Percentiles rank a stretch among this genome's conserved stretches.
Evolutionary conservation across 2,797 vertebrate genomes (phyloP).

Genomic region (Anisognathus igniventris): DNA sequence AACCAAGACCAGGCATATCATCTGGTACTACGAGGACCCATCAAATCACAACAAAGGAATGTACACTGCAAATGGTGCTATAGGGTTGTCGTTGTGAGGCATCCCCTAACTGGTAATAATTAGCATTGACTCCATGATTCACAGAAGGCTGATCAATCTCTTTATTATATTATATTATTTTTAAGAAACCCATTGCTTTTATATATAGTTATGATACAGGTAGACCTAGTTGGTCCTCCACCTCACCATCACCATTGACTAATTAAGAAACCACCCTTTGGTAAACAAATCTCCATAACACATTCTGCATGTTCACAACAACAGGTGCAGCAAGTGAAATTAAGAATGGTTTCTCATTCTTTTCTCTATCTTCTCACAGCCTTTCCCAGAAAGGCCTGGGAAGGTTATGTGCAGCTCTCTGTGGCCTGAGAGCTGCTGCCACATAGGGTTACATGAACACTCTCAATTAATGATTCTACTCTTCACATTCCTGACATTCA

Average conservation of each 20-base stretch:
- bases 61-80: not conserved
- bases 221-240: not conserved
- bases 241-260: not conserved
- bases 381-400: not conserved
- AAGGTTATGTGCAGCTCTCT: not conserved
- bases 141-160: not conserved
- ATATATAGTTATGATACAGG: not conserved
- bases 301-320: not conserved
- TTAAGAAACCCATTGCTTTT: not conserved
- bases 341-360: not conserved
- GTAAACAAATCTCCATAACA: not conserved
- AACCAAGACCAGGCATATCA: not conserved
- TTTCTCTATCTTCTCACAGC: not conserved
- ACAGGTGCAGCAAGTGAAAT: not conserved
- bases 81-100: not conserved
- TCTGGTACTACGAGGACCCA: not conserved
- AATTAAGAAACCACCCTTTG: not conserved
- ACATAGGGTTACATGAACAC: not conserved
- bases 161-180: not conserved
- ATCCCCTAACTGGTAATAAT: not conserved
- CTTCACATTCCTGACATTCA: accelerated
- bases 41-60: not conserved
- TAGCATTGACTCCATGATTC: not conserved
- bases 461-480: not conserved
- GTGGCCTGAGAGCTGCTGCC: not conserved